Evolutionary conservation across 1,140 invertebrate species (phyloP).

Genomic region (Pseudomyrmex gracilis): DNA sequence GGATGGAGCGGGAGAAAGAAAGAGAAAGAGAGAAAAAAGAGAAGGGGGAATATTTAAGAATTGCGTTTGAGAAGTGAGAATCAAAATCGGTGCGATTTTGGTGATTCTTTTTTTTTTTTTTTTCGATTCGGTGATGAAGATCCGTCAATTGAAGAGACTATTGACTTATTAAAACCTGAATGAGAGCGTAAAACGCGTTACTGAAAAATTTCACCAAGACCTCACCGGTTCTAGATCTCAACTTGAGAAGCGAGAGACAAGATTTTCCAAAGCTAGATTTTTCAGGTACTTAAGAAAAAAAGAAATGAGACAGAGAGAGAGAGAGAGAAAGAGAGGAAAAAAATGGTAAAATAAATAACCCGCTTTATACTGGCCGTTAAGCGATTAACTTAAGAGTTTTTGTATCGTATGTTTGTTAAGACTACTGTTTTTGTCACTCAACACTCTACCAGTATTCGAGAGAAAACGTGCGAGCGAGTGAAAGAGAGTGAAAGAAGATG

Average conservation of each 20-base stretch:
- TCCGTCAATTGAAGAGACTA: not conserved
- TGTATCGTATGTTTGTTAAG: constrained; percentile 85
- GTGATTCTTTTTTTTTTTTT: no score
- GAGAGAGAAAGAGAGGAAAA: not conserved
- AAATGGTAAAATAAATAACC: constrained; percentile 50
- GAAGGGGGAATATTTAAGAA: constrained; percentile 33
- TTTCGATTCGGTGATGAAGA: not conserved
- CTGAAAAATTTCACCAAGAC: not conserved
- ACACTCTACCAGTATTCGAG: constrained; percentile 83
- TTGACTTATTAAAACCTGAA: not conserved
- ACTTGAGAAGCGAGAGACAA: constrained; percentile 32
- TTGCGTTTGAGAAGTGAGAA: constrained; percentile 9
- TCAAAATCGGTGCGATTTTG: constrained; percentile 38
- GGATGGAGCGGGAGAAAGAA: constrained; percentile 27
- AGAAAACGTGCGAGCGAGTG: constrained; percentile 31
- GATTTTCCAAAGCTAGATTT: constrained; percentile 83
- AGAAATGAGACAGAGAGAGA: not conserved
- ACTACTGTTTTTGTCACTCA: constrained; percentile 82
- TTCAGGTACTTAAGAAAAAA: constrained; percentile 82
- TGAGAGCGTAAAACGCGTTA: no score
- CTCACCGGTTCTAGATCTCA: not conserved
- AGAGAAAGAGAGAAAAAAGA: constrained; percentile 53
- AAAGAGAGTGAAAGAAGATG: constrained; percentile 56
- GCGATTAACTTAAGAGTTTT: constrained; percentile 82
- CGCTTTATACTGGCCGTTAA: constrained; percentile 81